phyloP scores from a whole-genome alignment of 2,797 vertebrate species.

The Heliangelus exortis region DNA sequence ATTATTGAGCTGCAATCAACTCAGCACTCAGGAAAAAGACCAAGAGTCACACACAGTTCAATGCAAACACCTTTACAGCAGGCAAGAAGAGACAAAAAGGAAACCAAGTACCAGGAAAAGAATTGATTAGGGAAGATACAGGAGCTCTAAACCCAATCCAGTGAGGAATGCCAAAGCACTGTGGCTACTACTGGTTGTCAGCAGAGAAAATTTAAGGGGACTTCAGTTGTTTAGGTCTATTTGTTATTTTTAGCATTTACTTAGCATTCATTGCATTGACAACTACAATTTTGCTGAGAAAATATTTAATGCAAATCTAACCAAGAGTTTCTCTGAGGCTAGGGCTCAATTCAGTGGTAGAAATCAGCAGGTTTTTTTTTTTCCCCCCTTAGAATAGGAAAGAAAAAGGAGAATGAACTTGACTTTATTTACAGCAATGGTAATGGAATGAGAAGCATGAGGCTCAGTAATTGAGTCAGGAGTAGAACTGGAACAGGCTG shows the following conservation, averaged over 20 bases:
- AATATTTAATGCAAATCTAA: background rate
- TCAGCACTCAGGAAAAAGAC: background rate
- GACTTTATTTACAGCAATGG: conserved; percentile 27
- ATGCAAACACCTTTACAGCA: background rate
- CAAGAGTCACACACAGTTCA: background rate
- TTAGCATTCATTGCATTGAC: background rate
- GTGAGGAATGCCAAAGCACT: background rate
- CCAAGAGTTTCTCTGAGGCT: background rate
- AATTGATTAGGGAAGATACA: background rate
- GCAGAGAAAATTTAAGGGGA: background rate
- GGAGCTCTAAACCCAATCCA: background rate
- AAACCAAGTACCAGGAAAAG: background rate
- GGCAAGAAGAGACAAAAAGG: background rate
- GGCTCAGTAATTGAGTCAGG: conserved; percentile 13
- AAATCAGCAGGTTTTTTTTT: background rate
- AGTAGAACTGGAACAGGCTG: background rate
- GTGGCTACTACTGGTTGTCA: background rate
- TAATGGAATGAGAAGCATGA: background rate
- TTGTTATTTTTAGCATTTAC: background rate
- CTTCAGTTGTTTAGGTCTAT: background rate
- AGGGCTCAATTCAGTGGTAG: background rate
- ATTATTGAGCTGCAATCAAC: background rate
- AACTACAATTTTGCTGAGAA: background rate
- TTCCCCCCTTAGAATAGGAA: background rate
- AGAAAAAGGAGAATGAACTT: background rate